Evolutionary conservation across 2,888 invertebrate genomes (phyloP).

Genomic region (Lithophane semibrunnea): DNA sequence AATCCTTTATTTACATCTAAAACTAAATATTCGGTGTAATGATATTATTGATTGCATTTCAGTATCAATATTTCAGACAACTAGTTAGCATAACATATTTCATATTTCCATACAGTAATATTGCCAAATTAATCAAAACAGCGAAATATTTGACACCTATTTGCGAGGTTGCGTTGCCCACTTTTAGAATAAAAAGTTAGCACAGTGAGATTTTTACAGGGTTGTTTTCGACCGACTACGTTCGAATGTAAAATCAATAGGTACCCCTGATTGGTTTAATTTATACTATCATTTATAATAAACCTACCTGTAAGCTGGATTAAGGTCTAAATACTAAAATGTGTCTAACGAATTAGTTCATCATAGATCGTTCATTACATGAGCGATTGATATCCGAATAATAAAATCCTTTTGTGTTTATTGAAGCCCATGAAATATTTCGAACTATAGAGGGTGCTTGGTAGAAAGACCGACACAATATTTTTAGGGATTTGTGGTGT

Average conservation of each 20-base stretch:
- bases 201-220: too few relatives aligned
- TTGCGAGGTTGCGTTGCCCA: too few relatives aligned
- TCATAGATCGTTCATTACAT: not conserved
- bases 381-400: not conserved
- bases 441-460: not conserved
- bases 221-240: not conserved
- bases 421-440: constrained; percentile 1
- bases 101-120: too few relatives aligned
- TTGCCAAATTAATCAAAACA: too few relatives aligned
- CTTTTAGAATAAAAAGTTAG: too few relatives aligned
- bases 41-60: too few relatives aligned
- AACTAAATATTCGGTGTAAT: too few relatives aligned
- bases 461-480: not conserved
- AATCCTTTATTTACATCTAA: too few relatives aligned
- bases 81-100: too few relatives aligned
- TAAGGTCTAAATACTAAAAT: not conserved
- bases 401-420: not conserved
- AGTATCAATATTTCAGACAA: too few relatives aligned
- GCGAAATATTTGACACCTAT: too few relatives aligned
- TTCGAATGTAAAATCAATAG: constrained; percentile 2
- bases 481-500: not conserved
- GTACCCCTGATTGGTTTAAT: not conserved
- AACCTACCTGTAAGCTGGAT: not conserved
- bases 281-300: not conserved
- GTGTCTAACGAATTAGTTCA: constrained; percentile 1